These are phyloP conservation scores for Neoniphon sammara DNA, from an alignment of 2,797 vertebrate genomes.

Conservation along the genomic window DNA sequence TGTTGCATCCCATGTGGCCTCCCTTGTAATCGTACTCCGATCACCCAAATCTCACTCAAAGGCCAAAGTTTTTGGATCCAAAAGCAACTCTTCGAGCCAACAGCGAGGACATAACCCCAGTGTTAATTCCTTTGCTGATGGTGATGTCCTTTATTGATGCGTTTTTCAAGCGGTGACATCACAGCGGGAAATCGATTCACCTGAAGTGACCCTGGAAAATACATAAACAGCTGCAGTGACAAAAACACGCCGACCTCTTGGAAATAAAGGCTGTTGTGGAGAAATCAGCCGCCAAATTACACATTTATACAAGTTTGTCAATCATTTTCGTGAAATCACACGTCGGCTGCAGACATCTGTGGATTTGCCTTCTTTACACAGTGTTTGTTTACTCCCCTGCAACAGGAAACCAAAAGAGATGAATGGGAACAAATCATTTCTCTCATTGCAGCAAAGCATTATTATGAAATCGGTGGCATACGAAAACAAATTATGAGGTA, in stretches of 20 bases:
- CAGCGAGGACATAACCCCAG: slow-evolving; percentile 53
- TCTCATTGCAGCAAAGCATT: neutral
- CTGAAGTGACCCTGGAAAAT: slow-evolving; percentile 66
- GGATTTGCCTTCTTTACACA: too few species aligned
- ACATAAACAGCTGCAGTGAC: slow-evolving; percentile 51
- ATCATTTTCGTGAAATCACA: too few species aligned
- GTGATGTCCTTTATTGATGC: slow-evolving; percentile 58
- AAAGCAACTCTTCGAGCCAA: slow-evolving; percentile 54
- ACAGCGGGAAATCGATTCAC: slow-evolving; percentile 60
- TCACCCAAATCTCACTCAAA: slow-evolving; percentile 19
- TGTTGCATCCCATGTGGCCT: slow-evolving; percentile 6
- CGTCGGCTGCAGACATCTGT: too few species aligned
- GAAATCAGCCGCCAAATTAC: too few species aligned
- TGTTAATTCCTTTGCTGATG: slow-evolving; percentile 64
- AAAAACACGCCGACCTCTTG: slow-evolving; percentile 17
- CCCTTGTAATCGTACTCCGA: slow-evolving; percentile 37
- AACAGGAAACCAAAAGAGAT: neutral
- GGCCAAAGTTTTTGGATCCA: slow-evolving; percentile 43
- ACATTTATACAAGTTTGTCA: too few species aligned
- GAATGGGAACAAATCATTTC: neutral
- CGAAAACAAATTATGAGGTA: too few species aligned
- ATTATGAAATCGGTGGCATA: neutral
- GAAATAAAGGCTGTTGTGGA: too few species aligned
- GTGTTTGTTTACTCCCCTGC: too few species aligned
- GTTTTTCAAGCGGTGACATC: slow-evolving; percentile 52